Conservation (phyloP, 2,113 vertebrate genomes). For the Corvus hawaiiensis region DNA sequence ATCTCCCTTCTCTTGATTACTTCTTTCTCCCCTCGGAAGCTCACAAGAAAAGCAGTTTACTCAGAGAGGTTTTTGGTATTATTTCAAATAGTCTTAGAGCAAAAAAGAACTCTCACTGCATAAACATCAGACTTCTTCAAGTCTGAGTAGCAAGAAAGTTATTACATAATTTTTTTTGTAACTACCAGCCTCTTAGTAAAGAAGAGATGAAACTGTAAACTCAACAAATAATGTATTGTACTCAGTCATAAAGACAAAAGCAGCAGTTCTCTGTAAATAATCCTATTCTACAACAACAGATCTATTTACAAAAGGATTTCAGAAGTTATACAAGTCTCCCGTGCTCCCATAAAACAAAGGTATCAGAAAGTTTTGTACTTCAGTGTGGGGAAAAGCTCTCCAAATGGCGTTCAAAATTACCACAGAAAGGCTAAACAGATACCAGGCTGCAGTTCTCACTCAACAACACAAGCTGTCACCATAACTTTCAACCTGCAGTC, state of each 20-base stretch:
- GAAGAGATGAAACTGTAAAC: not conserved
- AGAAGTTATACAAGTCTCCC: conserved; percentile 17
- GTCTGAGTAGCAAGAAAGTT: not conserved
- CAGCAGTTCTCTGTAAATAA: conserved; percentile 41
- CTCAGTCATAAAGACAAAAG: conserved; percentile 18
- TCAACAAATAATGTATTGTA: conserved; percentile 21
- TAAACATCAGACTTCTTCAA: not conserved
- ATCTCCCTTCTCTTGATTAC: not conserved
- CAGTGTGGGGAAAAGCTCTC: not conserved
- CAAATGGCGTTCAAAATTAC: not conserved
- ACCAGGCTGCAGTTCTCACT: not conserved
- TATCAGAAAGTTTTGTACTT: not conserved
- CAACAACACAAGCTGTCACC: not conserved
- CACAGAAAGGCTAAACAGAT: not conserved
- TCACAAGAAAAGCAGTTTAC: not conserved
- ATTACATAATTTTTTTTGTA: not conserved
- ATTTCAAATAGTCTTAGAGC: not conserved
- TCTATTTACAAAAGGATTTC: conserved; percentile 44
- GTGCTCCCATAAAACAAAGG: not conserved
- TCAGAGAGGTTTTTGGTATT: not conserved
- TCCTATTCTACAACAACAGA: conserved; percentile 34
- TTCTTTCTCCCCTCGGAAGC: not conserved
- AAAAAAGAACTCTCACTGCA: not conserved
- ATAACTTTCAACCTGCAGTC: not conserved
- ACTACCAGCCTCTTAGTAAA: not conserved